Conservation (phyloP, 2,888 invertebrate genomes). For the Nymphalis polychloros region DNA sequence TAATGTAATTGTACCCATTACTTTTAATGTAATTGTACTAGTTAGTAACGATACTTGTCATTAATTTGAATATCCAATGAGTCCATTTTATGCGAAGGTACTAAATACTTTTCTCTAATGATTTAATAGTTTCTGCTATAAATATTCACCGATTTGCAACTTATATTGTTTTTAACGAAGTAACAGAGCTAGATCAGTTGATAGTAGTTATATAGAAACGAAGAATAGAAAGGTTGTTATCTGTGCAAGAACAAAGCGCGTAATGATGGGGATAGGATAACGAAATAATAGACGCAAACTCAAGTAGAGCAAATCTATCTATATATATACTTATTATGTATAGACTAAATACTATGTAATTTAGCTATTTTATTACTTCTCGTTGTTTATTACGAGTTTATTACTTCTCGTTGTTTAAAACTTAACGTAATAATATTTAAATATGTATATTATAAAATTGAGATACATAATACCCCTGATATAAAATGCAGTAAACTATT, state of each 20-base stretch:
- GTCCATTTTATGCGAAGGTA: slow-evolving; percentile 21
- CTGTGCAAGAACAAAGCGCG: slow-evolving; percentile 19
- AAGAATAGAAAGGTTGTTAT: slow-evolving; percentile 18
- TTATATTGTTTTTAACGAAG: slow-evolving; percentile 13
- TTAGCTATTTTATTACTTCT: neutral
- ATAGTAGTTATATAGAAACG: slow-evolving; percentile 9
- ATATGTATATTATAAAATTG: too few relatives aligned
- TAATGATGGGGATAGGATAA: slow-evolving; percentile 20
- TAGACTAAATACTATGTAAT: neutral
- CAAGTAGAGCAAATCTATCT: slow-evolving; percentile 4
- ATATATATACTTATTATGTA: neutral
- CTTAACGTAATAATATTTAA: too few relatives aligned
- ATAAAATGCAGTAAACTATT: too few relatives aligned
- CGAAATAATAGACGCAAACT: slow-evolving; percentile 15
- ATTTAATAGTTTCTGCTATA: slow-evolving; percentile 21
- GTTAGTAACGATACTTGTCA: slow-evolving; percentile 21
- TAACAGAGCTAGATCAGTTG: slow-evolving; percentile 4
- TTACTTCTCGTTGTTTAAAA: too few relatives aligned
- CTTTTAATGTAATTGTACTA: slow-evolving; percentile 17
- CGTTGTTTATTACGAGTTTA: too few relatives aligned
- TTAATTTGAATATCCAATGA: slow-evolving; percentile 30
- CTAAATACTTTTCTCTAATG: slow-evolving; percentile 25
- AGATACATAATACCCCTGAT: too few relatives aligned
- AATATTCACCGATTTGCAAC: slow-evolving; percentile 22
- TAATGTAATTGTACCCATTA: too few relatives aligned